Evolutionary conservation across 2,113 vertebrate species (phyloP).

Genomic region (Jacana jacana): DNA sequence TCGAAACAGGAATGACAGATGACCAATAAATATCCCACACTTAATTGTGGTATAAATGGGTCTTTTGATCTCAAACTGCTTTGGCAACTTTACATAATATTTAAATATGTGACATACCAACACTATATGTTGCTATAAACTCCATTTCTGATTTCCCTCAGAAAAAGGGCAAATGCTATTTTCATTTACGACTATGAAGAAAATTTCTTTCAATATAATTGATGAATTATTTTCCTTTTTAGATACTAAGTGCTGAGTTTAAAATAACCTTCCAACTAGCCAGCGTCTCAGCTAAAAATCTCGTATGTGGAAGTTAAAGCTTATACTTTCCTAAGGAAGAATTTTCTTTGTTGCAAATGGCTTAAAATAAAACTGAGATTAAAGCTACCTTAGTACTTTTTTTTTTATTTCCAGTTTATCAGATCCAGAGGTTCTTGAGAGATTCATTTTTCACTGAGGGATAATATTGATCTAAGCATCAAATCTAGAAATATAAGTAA

Average conservation of each 20-base stretch:
- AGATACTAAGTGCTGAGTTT: constrained; percentile 51
- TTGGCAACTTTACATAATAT: constrained; percentile 71
- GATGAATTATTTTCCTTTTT: constrained; percentile 29
- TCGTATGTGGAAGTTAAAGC: constrained; percentile 14
- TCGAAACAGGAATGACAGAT: not conserved
- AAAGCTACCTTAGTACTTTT: constrained; percentile 50
- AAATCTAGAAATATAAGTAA: constrained; percentile 57
- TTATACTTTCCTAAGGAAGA: constrained; percentile 3
- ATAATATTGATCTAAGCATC: constrained; percentile 20
- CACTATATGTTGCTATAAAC: constrained; percentile 43
- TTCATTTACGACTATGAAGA: constrained; percentile 29
- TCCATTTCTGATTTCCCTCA: constrained; percentile 32
- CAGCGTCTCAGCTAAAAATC: constrained; percentile 18
- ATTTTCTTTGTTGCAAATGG: constrained; percentile 20
- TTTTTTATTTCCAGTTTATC: not conserved
- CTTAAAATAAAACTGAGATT: constrained; percentile 31
- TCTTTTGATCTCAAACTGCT: constrained; percentile 67
- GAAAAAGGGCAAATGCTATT: constrained; percentile 46
- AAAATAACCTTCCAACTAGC: constrained; percentile 31
- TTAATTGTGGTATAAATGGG: constrained; percentile 70
- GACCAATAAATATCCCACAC: constrained; percentile 56
- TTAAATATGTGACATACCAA: constrained; percentile 64
- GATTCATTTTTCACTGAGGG: constrained; percentile 26
- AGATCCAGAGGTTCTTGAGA: constrained; percentile 10
- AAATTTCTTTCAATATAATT: constrained; percentile 43